phyloP scores from a whole-genome alignment of 2,797 vertebrate species.

The Danio choprae region DNA sequence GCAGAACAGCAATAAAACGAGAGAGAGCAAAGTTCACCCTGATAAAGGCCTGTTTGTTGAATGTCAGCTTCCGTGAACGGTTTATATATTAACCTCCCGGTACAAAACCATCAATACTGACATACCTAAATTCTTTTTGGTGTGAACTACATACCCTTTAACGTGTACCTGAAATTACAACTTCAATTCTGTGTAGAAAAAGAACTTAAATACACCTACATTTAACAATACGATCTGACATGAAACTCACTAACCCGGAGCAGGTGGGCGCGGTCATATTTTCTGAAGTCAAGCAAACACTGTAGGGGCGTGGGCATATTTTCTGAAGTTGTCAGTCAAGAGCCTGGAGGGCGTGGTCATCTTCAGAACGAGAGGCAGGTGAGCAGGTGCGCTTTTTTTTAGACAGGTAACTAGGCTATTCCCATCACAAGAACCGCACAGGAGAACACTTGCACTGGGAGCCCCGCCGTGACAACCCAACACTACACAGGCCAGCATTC shows the following conservation, averaged over 20 bases:
- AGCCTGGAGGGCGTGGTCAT: constrained; percentile 25
- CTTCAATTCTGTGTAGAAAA: background rate
- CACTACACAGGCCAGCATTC: background rate
- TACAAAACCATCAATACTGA: constrained; percentile 21
- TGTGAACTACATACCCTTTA: background rate
- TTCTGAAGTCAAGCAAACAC: background rate
- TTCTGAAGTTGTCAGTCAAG: constrained; percentile 6
- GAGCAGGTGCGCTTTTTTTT: constrained; percentile 40
- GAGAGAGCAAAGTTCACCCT: constrained; percentile 56
- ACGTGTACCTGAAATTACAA: background rate
- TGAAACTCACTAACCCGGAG: background rate
- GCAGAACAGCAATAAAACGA: constrained; percentile 27
- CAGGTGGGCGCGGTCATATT: constrained; percentile 1
- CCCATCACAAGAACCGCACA: constrained; percentile 36
- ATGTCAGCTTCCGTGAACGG: constrained; percentile 39
- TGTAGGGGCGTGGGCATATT: constrained; percentile 28
- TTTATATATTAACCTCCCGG: constrained; percentile 56
- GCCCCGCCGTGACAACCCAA: constrained; percentile 15
- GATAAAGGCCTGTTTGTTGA: constrained; percentile 32
- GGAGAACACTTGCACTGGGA: constrained; percentile 16
- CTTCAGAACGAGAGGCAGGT: background rate
- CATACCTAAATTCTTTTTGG: background rate
- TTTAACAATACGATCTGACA: too few species aligned
- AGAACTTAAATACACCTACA: too few species aligned
- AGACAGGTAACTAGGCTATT: constrained; percentile 26